A percentile compares a stretch with the other conserved stretches of the same genome.
Evolutionary conservation across 2,797 vertebrate species (phyloP).

Genomic region (Babyrousa celebensis): DNA sequence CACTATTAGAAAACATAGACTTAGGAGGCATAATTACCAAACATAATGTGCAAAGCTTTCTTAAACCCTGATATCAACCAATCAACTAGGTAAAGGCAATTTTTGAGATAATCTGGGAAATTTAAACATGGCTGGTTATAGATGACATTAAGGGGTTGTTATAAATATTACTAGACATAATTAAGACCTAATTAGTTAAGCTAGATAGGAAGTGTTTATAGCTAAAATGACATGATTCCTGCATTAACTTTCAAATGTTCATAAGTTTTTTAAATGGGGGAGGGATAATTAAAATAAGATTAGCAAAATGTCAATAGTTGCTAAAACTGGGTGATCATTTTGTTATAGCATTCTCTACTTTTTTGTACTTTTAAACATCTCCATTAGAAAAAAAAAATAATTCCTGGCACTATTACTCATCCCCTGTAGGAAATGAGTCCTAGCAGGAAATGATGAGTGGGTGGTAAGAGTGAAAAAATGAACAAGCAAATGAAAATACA

Average conservation of each 20-base stretch:
- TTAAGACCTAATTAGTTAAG: conserved; percentile 45
- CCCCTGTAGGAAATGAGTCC: not conserved
- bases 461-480: not conserved
- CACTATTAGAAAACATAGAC: not conserved
- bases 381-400: not conserved
- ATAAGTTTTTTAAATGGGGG: not conserved
- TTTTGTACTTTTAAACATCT: conserved; percentile 1
- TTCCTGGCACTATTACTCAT: not conserved
- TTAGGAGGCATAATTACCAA: not conserved
- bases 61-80: conserved; percentile 27
- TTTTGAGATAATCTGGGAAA: conserved; percentile 10
- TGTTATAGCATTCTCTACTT: not conserved
- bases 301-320: not conserved
- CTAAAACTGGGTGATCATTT: not conserved
- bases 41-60: not conserved
- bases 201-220: not conserved
- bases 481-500: conserved; percentile 1
- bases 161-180: not conserved
- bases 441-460: not conserved
- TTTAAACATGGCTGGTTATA: not conserved
- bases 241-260: conserved; percentile 46
- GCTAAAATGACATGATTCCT: not conserved
- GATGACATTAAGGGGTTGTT: not conserved
- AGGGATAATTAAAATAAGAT: not conserved
- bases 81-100: not conserved